Evolutionary conservation across 2,113 vertebrate species (phyloP), one percentile per base, ranked within the genome.

Genomic region (Scartelaos histophorus): DNA sequence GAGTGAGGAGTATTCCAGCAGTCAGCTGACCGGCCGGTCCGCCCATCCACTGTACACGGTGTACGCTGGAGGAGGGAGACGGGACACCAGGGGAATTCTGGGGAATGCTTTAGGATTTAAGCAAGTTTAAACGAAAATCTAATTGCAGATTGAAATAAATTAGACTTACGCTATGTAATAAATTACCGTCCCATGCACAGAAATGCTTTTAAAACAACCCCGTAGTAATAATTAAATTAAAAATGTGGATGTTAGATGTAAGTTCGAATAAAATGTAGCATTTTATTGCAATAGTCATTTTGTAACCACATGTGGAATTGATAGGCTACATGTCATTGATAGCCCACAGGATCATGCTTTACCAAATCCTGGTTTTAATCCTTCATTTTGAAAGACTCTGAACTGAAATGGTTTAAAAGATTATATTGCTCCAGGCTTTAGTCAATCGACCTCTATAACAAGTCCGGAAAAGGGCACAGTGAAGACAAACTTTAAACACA

Each of bases 1-100:
- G 80, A 81, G 80, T 81, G 83, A 22, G 81, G 80, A 75, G 76
- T 71, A 64, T 78, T 84, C 78, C n/a, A 81, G 80, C 49, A 46
- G 66, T 89, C 87, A 90, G 87, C 85, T 88, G 87, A 89, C 86
- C 73, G 81, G 54, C 75, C 65, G 83, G 47, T 76, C 87, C 82
- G 86, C 87, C 87, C 85, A 81, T 34, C 61, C 29, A 64, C 34
- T 64, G 7, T 1, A 66, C 56, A 29, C 57, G 29, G 24, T 29
- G 53, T 17, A 4, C 5, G 38, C 43, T 35, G 16, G 60, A 74
- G 24, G 24, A 74, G 24, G 24, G 57, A 66, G 22, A 12, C 19
- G 68, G 67, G 62, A 38, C 43, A 76, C 66, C 49, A 61, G 67
- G 79, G 15, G 69, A 45, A 57, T 69, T 21, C 34, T 64, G 46